phyloP scores from a whole-genome alignment of 2,888 invertebrate species.

The Camponotus fellah region DNA sequence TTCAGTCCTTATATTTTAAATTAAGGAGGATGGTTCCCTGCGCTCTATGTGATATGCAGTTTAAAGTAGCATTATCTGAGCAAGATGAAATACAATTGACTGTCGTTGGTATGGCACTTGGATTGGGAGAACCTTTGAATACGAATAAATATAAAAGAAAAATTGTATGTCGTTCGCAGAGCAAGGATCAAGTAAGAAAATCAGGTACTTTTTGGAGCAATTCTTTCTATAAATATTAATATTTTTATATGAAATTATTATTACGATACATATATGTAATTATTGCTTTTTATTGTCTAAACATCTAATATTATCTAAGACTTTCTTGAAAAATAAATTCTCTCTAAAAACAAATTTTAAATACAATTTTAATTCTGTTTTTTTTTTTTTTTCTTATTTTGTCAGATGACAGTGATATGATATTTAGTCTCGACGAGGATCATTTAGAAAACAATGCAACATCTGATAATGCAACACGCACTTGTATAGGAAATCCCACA shows the following conservation, averaged over 20 bases:
- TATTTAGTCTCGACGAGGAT: constrained; percentile 94
- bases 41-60: constrained; percentile 93
- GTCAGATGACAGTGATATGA: constrained; percentile 91
- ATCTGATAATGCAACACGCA: constrained; percentile 63
- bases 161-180: constrained; percentile 66
- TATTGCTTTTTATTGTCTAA: neutral
- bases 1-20: constrained; percentile 93
- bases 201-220: constrained; percentile 68
- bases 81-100: constrained; percentile 91
- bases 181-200: constrained; percentile 77
- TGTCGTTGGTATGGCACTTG: constrained; percentile 93
- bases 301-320: neutral
- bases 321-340: neutral
- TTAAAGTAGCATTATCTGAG: constrained; percentile 95
- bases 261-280: neutral
- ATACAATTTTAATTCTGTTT: neutral
- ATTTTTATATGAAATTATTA: constrained; percentile 14
- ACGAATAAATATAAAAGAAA: constrained; percentile 85
- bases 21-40: constrained; percentile 95
- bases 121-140: constrained; percentile 89
- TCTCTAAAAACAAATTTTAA: neutral
- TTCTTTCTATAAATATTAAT: constrained; percentile 7
- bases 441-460: constrained; percentile 85
- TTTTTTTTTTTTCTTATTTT: neutral
- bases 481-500: constrained; percentile 69